Conservation (phyloP, 1,140 invertebrate species). For the Carposina sasakii region DNA sequence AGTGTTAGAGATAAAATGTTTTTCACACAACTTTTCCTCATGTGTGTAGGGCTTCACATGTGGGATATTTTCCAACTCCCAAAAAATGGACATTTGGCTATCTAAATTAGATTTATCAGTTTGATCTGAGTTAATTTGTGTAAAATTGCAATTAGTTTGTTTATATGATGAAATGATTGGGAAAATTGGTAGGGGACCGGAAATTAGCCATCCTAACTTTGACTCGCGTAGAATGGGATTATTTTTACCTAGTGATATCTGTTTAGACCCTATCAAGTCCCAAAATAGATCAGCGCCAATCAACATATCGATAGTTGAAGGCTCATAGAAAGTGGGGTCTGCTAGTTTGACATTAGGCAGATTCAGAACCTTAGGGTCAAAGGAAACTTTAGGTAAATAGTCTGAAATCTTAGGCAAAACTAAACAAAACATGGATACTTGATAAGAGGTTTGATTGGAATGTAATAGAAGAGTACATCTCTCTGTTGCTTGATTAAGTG, state of each 20-base stretch:
- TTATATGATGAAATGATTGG: not conserved
- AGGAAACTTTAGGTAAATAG: not conserved
- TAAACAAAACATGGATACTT: not conserved
- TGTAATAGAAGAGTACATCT: not conserved
- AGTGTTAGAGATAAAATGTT: slow-evolving; percentile 4
- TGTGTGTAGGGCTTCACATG: not conserved
- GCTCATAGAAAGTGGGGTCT: not conserved
- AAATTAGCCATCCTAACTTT: not conserved
- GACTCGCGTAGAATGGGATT: not conserved
- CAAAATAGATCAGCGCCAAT: slow-evolving; percentile 4
- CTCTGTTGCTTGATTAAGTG: not conserved
- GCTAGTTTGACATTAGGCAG: not conserved
- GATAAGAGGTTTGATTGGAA: not conserved
- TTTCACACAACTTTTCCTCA: not conserved
- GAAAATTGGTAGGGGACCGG: not conserved
- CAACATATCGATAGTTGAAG: not conserved
- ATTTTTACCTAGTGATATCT: not conserved
- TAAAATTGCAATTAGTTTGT: not conserved
- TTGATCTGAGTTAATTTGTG: not conserved
- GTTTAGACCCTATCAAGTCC: not conserved
- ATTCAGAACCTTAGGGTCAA: not conserved
- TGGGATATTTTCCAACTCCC: not conserved
- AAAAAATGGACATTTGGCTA: slow-evolving; percentile 1
- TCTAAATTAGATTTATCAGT: not conserved
- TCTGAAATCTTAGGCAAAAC: not conserved